Evolutionary conservation across 2,888 invertebrate genomes (phyloP).

Genomic region (Ectobius pallidus): DNA sequence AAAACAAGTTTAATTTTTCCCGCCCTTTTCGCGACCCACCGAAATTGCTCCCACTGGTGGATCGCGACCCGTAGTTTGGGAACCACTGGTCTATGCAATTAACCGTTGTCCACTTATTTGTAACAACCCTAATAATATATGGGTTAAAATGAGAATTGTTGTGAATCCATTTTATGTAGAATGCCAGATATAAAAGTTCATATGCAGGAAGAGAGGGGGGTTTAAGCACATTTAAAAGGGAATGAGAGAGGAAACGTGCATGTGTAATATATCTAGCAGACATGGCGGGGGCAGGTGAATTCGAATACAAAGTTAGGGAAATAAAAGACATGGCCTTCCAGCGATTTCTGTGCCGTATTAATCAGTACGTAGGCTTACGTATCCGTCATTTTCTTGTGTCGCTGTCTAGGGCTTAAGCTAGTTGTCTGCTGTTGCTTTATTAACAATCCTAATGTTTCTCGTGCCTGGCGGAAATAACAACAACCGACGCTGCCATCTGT

Average conservation of each 20-base stretch:
- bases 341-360: not conserved
- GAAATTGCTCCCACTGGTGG: too few relatives aligned
- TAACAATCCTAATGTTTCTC: not conserved
- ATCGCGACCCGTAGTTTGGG: too few relatives aligned
- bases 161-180: not conserved
- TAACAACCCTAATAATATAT: too few relatives aligned
- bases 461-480: not conserved
- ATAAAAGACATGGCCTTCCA: not conserved
- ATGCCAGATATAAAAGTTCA: not conserved
- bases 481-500: not conserved
- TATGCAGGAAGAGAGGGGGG: not conserved
- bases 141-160: too few relatives aligned
- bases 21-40: too few relatives aligned
- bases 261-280: not conserved
- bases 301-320: not conserved
- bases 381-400: not conserved
- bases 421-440: not conserved
- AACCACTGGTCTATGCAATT: too few relatives aligned
- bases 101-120: too few relatives aligned
- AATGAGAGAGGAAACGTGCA: not conserved
- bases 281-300: slow-evolving; percentile 2
- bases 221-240: not conserved
- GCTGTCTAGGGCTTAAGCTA: not conserved
- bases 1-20: too few relatives aligned
- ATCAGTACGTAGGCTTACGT: not conserved